These are phyloP conservation scores for Neoarius graeffei DNA, from an alignment of 2,113 vertebrate genomes.

Conservation along the genomic window DNA sequence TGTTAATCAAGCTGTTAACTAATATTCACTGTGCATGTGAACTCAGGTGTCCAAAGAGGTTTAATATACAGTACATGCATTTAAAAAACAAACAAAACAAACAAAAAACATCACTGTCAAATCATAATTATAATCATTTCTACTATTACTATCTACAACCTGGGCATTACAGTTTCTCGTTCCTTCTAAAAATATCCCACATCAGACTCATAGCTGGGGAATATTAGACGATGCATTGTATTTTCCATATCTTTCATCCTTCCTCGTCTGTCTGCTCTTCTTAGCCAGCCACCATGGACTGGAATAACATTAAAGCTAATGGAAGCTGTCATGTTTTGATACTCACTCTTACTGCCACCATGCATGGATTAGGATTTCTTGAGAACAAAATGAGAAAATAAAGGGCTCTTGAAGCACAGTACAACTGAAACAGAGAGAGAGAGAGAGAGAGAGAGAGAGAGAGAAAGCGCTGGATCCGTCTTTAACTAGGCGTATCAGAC, in stretches of 20 bases:
- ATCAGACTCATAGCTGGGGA: neutral
- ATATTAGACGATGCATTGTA: neutral
- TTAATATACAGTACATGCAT: neutral
- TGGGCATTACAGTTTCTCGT: neutral
- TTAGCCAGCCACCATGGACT: neutral
- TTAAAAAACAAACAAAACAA: too few relatives aligned
- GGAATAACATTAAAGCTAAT: slow-evolving; percentile 31
- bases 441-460: too few relatives aligned
- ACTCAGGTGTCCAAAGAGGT: neutral
- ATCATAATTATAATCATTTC: neutral
- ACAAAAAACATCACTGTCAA: neutral
- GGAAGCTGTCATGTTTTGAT: slow-evolving; percentile 25
- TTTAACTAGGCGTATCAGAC: too few relatives aligned
- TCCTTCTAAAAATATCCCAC: neutral
- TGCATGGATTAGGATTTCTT: slow-evolving; percentile 13
- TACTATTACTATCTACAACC: neutral
- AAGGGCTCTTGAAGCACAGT: neutral
- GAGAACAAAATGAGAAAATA: neutral
- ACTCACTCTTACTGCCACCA: neutral
- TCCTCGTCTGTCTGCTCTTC: neutral
- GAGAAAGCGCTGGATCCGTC: too few relatives aligned
- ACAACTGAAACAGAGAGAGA: neutral
- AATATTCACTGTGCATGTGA: neutral
- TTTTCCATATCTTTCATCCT: neutral
- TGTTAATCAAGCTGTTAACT: neutral